These are phyloP conservation scores for Antrozous pallidus DNA, from an alignment of 2,797 vertebrate species.

Conservation along the genomic window DNA sequence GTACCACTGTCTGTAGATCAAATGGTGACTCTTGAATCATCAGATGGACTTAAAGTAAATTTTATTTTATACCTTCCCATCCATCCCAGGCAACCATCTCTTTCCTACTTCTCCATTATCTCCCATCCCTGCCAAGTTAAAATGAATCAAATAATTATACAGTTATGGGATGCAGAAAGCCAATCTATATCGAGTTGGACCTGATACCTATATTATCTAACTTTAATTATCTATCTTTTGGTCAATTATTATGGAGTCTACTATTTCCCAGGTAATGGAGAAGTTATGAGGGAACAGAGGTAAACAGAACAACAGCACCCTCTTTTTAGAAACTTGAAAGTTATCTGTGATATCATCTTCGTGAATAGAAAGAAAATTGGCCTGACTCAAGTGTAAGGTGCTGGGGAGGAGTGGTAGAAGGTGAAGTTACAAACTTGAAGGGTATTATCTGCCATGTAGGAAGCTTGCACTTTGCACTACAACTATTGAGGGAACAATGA, in stretches of 20 bases:
- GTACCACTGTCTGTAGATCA: background rate
- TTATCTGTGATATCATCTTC: background rate
- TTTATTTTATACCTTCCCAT: background rate
- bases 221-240: background rate
- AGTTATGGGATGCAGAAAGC: background rate
- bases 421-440: background rate
- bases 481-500: background rate
- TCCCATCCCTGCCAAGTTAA: background rate
- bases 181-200: background rate
- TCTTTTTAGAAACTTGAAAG: background rate
- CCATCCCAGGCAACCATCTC: background rate
- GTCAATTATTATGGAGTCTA: background rate
- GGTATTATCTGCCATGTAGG: background rate
- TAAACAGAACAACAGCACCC: background rate
- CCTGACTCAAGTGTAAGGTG: background rate
- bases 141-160: background rate
- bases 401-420: background rate
- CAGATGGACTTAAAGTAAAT: background rate
- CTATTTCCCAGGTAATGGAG: background rate
- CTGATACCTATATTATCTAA: background rate
- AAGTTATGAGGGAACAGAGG: background rate
- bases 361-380: background rate
- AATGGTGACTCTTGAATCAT: background rate
- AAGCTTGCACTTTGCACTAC: background rate
- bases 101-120: background rate